A percentile compares a stretch with the other conserved stretches of the same genome.
phyloP scores from a whole-genome alignment of 30 jellyfish, hydroid and myxozoan species.

The Chironex yamaguchii region DNA sequence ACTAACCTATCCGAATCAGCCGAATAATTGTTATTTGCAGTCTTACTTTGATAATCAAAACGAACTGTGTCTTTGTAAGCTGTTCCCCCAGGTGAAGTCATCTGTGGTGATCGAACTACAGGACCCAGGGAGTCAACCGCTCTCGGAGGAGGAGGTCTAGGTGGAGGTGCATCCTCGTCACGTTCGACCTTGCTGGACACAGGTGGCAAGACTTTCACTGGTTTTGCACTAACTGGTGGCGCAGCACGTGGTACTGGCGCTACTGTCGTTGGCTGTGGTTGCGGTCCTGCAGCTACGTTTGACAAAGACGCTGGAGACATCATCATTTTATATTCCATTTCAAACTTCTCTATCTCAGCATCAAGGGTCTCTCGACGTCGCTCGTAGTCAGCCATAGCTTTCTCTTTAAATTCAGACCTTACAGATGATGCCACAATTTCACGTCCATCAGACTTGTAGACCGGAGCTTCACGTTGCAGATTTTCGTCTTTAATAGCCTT shows the following conservation, averaged over 20 bases:
- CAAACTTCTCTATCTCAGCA: conserved; percentile 60
- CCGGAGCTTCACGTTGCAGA: background rate
- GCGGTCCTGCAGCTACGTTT: too few relatives aligned
- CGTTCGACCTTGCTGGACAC: background rate
- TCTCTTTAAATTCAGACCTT: conserved; percentile 72
- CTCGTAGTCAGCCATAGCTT: conserved; percentile 75
- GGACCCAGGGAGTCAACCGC: conserved; percentile 13
- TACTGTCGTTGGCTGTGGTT: conserved; percentile 51
- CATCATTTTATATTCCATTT: conserved; percentile 35
- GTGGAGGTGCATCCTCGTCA: conserved; percentile 97
- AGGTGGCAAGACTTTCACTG: background rate
- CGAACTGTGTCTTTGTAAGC: conserved; percentile 8
- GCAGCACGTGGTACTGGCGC: background rate
- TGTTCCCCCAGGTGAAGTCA: conserved; percentile 1
- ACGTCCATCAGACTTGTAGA: background rate
- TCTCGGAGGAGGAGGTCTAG: conserved; percentile 99
- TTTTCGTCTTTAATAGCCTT: background rate
- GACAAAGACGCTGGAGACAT: conserved; percentile 55
- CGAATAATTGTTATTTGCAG: background rate
- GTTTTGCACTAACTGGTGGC: background rate
- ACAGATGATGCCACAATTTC: conserved; percentile 38
- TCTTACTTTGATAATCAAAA: background rate
- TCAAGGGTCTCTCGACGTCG: conserved; percentile 84
- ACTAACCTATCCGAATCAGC: background rate
- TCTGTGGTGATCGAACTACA: conserved; percentile 26